Base-by-base conservation (phyloP, 2,113 vertebrate genomes). In the Columba livia region DNA sequence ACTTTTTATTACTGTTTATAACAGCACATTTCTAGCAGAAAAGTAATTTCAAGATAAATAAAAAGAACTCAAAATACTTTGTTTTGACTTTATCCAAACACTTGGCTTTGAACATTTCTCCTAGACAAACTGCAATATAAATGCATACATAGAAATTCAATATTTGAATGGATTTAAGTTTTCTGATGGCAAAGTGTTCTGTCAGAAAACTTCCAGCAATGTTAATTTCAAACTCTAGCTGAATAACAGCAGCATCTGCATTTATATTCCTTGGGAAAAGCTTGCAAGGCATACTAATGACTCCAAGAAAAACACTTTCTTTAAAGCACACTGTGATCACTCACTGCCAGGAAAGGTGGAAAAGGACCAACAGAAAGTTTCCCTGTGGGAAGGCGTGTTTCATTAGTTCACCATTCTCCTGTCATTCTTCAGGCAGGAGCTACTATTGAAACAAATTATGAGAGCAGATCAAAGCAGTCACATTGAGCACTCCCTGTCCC, bases 211-310 rank as follows among this genome's bases (percentile, higher is more conserved):
- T 93, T 95, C 81, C 88, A 88, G 82, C 85, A 61, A 60, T 80
- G 88, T 88, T 96, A 94, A 93, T 96, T 97, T 91, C 90, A 61
- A 93, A 91, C 70, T 65, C 60, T 40, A 86, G 60, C 74, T 94
- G 93, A 96, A 72, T 88, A 90, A 93, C 93, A 93, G 88, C 95
- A 96, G 92, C 83, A 94, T 93, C 94, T 94, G 90, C 88, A 94
- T 93, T 97, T 93, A 84, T 88, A 79, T 79, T 79, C 85, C 57
- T 70, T 75, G 57, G 84, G 42, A 93, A 83, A 86, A 72, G 9
- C 79, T 88, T 86, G 36, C 70, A 83, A 95, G 83, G 89, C 93
- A 92, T 93, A 66, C 70, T 91, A 96, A 95, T 92, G 64, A 81
- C 50, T 85, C 51, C 34, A 36, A 58, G 73, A 91, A 47, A 81